Percentiles rank a stretch among this genome's conserved stretches.
These are phyloP conservation scores for Pogonomyrmex barbatus DNA, from an alignment of 1,140 invertebrate genomes.

Conservation along the genomic window DNA sequence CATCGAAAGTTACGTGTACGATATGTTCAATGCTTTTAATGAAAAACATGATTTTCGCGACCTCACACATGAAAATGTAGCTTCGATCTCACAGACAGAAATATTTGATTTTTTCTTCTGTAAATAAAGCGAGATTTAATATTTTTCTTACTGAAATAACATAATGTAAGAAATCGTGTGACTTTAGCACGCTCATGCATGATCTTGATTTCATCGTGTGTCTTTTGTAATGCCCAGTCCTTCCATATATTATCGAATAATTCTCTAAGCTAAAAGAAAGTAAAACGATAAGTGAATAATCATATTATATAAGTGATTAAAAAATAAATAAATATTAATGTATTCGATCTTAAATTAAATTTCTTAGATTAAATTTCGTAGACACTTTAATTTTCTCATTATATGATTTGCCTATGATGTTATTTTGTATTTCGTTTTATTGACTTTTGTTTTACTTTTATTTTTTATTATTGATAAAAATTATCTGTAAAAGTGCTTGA, in stretches of 20 bases:
- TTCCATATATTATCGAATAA: slow-evolving; percentile 1
- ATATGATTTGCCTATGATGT: not conserved
- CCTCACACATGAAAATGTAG: not conserved
- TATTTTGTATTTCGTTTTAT: not conserved
- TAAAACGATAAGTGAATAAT: not conserved
- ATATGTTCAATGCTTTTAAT: slow-evolving; percentile 3
- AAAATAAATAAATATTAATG: not conserved
- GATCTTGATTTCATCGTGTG: not conserved
- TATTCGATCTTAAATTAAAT: too few relatives aligned
- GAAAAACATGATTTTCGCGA: not conserved
- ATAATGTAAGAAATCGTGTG: not conserved
- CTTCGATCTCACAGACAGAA: not conserved
- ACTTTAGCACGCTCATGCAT: slow-evolving; percentile 15
- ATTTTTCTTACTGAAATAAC: slow-evolving; percentile 1
- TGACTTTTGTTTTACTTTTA: not conserved
- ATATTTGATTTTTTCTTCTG: not conserved
- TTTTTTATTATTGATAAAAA: not conserved
- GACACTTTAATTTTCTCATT: not conserved
- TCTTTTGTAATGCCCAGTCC: slow-evolving; percentile 38
- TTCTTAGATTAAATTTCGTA: too few relatives aligned
- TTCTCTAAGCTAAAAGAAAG: slow-evolving; percentile 21
- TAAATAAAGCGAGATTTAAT: slow-evolving; percentile 1
- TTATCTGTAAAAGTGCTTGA: not conserved
- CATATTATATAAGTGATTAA: not conserved
- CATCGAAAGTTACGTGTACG: not conserved